phyloP scores from a whole-genome alignment of 2,888 invertebrate species.

The Andrena dorsata region DNA sequence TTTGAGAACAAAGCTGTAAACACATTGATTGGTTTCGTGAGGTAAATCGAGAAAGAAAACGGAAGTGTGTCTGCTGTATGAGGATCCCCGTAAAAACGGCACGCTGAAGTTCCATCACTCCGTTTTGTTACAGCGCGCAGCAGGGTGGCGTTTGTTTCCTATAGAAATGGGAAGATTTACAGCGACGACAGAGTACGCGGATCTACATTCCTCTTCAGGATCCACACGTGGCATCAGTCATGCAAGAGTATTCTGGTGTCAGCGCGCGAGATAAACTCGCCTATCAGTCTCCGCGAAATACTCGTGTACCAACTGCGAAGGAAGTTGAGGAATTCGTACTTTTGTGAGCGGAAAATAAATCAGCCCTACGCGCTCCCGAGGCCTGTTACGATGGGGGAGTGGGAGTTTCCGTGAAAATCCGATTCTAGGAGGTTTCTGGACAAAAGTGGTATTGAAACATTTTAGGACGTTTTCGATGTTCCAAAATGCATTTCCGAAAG shows the following conservation, averaged over 20 bases:
- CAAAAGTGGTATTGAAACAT: not conserved
- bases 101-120: conserved; percentile 5
- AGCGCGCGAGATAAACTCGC: conserved; percentile 56
- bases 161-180: conserved; percentile 45
- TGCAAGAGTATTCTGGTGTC: conserved; percentile 47
- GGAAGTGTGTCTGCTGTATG: not conserved
- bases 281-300: conserved; percentile 50
- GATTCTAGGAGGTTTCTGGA: not conserved
- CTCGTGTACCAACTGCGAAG: conserved; percentile 45
- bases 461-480: not conserved
- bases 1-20: not conserved
- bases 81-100: not conserved
- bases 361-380: conserved; percentile 5
- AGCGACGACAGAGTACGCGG: conserved; percentile 15
- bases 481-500: not conserved
- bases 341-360: conserved; percentile 47
- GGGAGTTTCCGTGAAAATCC: conserved; percentile 20
- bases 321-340: conserved; percentile 49
- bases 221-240: conserved; percentile 51
- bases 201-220: conserved; percentile 51
- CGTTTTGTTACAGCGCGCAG: conserved; percentile 7
- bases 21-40: not conserved
- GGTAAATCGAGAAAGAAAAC: no score
- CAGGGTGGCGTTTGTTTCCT: conserved; percentile 10
- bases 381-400: not conserved